Base-by-base conservation (phyloP, 2,888 invertebrate genomes). In the Lasius platythorax region DNA sequence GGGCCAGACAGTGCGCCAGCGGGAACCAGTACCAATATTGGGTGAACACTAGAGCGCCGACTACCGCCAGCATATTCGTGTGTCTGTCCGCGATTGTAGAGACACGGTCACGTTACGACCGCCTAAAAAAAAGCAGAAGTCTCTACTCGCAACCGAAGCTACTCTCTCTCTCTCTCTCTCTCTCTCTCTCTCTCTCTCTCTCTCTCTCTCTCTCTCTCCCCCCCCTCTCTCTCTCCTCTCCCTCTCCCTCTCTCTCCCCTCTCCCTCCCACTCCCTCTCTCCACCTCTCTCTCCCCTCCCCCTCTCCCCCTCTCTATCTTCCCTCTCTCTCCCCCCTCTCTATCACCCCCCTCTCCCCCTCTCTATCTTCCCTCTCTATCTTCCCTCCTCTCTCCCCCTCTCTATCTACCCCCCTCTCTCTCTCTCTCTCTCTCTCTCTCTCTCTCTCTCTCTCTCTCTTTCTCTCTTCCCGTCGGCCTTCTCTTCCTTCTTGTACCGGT, bases 11-110 rank as follows among this genome's bases (percentile, higher is more conserved):
- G 95, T 99, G 99, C 0, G 99, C 98, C 89, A 99, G 96, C 0
- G 99, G 99, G 96, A 99, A 99, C 99, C 99, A 99, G 95, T 99
- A 99, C 99, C 99, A 99, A 95, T 99, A 99, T 95, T 99, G 99
- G 0, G 99, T 99, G 95, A 99, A 99, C 0, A 99, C 98, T 79
- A 99, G 96, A 96, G 99, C 98, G 40, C 99, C 99, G 2, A 99
- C 99, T 1, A 99, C 99, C 0, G 99, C 99, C 87, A 98, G 96
- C 97, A 99, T 98, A 95, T 99, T 99, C 90, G 99, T 99, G 95
- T 99, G 99, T 0, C 99, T 11, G 99, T 99, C 87, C 99, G 97
- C 11, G 99, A 99, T 94, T 99, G 99, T 30, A 99, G 96, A 0
- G 98, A 98, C 4, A 99, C 97, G 0, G 99, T 99, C 40, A 99